Conservation (phyloP, 2,113 vertebrate species). For the Larimichthys polyactis region DNA sequence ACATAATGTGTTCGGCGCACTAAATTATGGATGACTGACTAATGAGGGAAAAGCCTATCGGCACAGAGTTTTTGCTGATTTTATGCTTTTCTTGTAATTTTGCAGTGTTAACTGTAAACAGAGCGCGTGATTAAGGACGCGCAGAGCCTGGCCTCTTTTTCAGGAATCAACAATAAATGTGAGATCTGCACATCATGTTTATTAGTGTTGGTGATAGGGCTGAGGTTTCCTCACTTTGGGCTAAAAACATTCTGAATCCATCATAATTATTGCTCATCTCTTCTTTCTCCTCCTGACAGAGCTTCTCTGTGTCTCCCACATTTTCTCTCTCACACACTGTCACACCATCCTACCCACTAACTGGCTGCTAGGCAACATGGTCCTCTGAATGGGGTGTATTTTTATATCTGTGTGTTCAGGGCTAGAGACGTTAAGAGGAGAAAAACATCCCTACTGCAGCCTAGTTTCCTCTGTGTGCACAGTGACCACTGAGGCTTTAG, state of each 20-base stretch:
- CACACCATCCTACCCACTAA: conserved; percentile 78
- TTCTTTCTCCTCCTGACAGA: conserved; percentile 38
- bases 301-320: conserved; percentile 50
- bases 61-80: conserved; percentile 28
- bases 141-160: conserved; percentile 2
- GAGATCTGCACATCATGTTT: not conserved
- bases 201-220: not conserved
- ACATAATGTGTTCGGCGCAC: not conserved
- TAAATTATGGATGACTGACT: conserved; percentile 33
- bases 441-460: conserved; percentile 54
- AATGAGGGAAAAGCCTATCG: conserved; percentile 12
- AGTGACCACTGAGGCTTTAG: conserved; percentile 7
- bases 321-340: conserved; percentile 63
- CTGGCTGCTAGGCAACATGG: conserved; percentile 82
- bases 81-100: not conserved
- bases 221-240: not conserved
- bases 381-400: conserved; percentile 77
- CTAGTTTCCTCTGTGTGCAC: conserved; percentile 39
- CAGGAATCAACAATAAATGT: conserved; percentile 1
- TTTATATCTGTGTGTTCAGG: conserved; percentile 73
- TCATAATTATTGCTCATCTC: conserved; percentile 7
- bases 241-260: not conserved
- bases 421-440: conserved; percentile 58
- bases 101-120: not conserved
- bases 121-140: not conserved